Percentiles rank a stretch among this genome's conserved stretches.
These are phyloP conservation scores for Capromys pilorides DNA, from an alignment of 2,797 vertebrate species.

Conservation along the genomic window DNA sequence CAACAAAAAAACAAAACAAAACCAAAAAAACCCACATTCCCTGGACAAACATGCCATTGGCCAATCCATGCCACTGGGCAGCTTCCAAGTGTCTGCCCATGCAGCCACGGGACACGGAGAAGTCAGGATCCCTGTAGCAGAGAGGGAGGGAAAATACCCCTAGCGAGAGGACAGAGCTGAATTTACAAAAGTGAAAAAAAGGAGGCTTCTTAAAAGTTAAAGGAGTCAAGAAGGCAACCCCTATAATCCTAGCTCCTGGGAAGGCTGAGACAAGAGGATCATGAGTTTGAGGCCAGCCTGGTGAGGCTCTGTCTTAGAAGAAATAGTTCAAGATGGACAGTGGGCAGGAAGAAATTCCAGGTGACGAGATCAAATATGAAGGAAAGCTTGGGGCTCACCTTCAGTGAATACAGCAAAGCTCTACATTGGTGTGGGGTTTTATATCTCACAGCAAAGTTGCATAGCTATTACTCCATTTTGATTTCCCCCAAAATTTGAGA, in stretches of 20 bases:
- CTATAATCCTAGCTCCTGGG: neutral
- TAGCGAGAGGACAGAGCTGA: neutral
- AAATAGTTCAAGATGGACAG: neutral
- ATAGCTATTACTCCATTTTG: neutral
- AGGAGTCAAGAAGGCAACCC: neutral
- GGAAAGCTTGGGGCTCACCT: neutral
- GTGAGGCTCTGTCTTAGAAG: neutral
- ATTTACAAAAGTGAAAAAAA: slow-evolving; percentile 3
- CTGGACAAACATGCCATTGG: neutral
- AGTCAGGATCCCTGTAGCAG: neutral
- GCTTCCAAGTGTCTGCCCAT: neutral
- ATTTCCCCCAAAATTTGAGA: neutral
- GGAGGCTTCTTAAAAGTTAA: neutral
- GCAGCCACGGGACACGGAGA: neutral
- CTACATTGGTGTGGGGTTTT: neutral
- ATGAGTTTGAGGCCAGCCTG: neutral
- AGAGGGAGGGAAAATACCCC: neutral
- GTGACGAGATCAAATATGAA: neutral
- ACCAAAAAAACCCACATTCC: neutral
- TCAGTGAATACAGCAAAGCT: neutral
- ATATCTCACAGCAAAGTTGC: neutral
- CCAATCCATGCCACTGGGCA: neutral
- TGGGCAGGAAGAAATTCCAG: neutral
- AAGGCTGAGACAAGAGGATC: neutral
- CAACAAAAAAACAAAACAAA: neutral